Evolutionary conservation across 2,888 invertebrate species (phyloP).

Genomic region (Cerceris rybyensis): DNA sequence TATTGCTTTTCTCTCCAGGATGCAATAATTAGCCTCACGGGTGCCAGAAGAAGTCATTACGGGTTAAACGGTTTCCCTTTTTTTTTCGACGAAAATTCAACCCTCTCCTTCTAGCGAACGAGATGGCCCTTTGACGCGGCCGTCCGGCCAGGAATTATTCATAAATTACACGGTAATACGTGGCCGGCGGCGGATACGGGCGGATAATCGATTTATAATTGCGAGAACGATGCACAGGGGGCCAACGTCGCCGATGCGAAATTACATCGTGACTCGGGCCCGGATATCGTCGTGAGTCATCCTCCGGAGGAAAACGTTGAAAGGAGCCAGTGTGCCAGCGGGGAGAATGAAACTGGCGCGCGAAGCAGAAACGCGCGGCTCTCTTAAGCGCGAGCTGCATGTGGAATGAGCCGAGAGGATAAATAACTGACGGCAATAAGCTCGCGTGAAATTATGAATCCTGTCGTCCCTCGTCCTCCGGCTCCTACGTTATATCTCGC

Average conservation of each 20-base stretch:
- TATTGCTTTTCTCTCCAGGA: neutral
- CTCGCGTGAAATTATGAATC: conserved; percentile 78
- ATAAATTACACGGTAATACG: conserved; percentile 37
- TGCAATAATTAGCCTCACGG: neutral
- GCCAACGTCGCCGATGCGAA: conserved; percentile 32
- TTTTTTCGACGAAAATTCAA: neutral
- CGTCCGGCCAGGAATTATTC: conserved; percentile 29
- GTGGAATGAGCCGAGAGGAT: conserved; percentile 74
- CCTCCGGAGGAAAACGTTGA: conserved; percentile 24
- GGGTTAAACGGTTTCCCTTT: neutral
- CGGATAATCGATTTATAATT: conserved; percentile 57
- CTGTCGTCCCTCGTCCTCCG: conserved; percentile 67
- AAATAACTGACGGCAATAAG: conserved; percentile 79
- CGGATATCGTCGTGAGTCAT: conserved; percentile 50
- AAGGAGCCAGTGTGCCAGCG: conserved; percentile 21
- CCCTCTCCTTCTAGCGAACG: neutral
- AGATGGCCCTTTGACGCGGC: neutral
- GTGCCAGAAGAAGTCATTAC: neutral
- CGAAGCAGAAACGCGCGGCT: conserved; percentile 42
- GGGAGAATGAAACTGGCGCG: conserved; percentile 39
- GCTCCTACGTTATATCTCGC: conserved; percentile 54
- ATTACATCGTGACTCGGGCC: conserved; percentile 43
- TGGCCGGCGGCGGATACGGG: neutral
- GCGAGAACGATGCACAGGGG: conserved; percentile 36
- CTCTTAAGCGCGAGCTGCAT: conserved; percentile 72